Conservation (phyloP, 2,888 invertebrate species). For the Ochropacha duplaris region DNA sequence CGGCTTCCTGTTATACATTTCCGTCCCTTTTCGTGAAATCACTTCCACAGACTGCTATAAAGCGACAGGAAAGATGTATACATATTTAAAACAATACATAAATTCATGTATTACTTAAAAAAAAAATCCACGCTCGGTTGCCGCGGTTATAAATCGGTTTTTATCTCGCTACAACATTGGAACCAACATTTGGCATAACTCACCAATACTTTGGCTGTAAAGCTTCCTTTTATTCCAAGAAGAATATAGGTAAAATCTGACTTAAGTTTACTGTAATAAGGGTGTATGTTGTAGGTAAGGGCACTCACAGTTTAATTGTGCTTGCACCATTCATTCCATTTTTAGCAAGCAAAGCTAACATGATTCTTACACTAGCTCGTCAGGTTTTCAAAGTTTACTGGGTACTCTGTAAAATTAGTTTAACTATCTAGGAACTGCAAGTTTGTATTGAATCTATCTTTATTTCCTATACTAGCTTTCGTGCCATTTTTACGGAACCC, state of each 20-base stretch:
- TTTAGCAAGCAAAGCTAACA: not conserved
- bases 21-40: too few relatives aligned
- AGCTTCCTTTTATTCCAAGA: not conserved
- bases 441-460: not conserved
- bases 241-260: not conserved
- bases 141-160: not conserved
- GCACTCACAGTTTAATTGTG: not conserved
- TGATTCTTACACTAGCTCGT: not conserved
- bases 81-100: too few relatives aligned
- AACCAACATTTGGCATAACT: too few relatives aligned
- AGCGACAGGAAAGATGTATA: too few relatives aligned
- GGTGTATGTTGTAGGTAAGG: not conserved
- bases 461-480: not conserved
- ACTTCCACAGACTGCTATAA: too few relatives aligned
- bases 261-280: not conserved
- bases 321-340: not conserved
- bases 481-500: too few relatives aligned
- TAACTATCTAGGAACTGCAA: not conserved
- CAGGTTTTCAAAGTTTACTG: not conserved
- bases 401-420: not conserved
- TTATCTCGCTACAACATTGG: too few relatives aligned
- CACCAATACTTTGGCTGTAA: not conserved
- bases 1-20: too few relatives aligned
- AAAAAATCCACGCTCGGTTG: constrained; percentile 3
- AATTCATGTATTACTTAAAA: not conserved